phyloP scores from a whole-genome alignment of 2,113 vertebrate species.

The Gymnarchus niloticus region DNA sequence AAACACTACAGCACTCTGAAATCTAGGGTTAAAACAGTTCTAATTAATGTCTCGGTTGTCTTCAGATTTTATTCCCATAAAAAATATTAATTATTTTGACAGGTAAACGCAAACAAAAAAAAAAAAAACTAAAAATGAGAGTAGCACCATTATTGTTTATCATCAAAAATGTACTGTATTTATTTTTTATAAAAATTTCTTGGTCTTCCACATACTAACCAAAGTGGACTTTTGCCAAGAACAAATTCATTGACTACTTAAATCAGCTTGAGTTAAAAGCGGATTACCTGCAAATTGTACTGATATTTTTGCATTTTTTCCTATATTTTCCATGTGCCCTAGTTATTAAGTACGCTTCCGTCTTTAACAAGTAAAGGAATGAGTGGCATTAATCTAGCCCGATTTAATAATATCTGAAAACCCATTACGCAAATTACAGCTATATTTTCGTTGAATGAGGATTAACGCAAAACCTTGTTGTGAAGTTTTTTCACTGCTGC shows the following conservation, averaged over 20 bases:
- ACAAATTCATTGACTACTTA: not conserved
- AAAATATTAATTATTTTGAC: not conserved
- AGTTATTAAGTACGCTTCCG: not conserved
- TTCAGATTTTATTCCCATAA: not conserved
- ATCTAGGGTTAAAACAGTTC: not conserved
- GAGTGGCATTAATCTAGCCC: not conserved
- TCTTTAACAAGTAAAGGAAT: not conserved
- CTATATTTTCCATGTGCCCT: not conserved
- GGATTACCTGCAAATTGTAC: too few relatives aligned
- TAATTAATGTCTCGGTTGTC: not conserved
- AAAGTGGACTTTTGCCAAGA: too few relatives aligned
- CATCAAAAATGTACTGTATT: not conserved
- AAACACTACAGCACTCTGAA: not conserved
- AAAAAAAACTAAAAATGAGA: not conserved
- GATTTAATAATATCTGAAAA: conserved; percentile 1
- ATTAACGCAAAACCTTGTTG: conserved; percentile 15
- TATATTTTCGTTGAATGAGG: conserved; percentile 4
- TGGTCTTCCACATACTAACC: too few relatives aligned
- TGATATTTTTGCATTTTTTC: not conserved
- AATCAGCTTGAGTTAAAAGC: not conserved
- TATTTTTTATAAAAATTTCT: too few relatives aligned
- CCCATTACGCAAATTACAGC: conserved; percentile 1
- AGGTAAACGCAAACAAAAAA: not conserved
- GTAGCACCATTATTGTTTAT: not conserved
- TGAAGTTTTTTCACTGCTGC: not conserved